These are phyloP conservation scores for Amia ocellicauda DNA, from an alignment of 2,113 vertebrate species.

Conservation along the genomic window DNA sequence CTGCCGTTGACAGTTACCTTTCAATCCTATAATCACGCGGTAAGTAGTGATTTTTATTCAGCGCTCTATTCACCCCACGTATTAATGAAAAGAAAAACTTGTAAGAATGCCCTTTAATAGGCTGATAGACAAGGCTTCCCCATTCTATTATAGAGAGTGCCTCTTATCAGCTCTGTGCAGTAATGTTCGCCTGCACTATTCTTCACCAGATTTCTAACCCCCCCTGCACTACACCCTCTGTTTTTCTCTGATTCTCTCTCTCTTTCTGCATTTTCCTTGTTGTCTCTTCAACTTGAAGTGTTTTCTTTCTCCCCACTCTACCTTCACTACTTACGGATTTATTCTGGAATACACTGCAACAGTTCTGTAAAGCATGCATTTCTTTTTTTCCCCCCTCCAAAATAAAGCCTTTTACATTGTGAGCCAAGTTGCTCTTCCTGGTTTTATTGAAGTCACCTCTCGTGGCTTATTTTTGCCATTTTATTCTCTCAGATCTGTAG, in stretches of 20 bases:
- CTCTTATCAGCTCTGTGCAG: slow-evolving; percentile 83
- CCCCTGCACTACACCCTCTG: background rate
- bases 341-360: too few relatives aligned
- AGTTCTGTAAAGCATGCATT: too few relatives aligned
- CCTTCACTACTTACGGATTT: too few relatives aligned
- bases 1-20: slow-evolving; percentile 90
- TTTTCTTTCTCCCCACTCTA: too few relatives aligned
- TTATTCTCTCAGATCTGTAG: too few relatives aligned
- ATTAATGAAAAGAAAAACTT: slow-evolving; percentile 74
- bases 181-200: slow-evolving; percentile 51
- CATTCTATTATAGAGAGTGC: slow-evolving; percentile 61
- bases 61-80: slow-evolving; percentile 74
- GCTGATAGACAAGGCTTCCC: slow-evolving; percentile 76
- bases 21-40: slow-evolving; percentile 84
- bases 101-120: slow-evolving; percentile 82
- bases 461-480: too few relatives aligned
- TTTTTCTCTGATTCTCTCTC: slow-evolving; percentile 16
- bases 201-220: slow-evolving; percentile 53
- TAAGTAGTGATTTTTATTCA: slow-evolving; percentile 83
- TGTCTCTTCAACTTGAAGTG: too few relatives aligned
- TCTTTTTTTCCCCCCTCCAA: too few relatives aligned
- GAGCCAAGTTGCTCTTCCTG: too few relatives aligned
- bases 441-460: too few relatives aligned
- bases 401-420: too few relatives aligned
- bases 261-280: background rate